These are phyloP conservation scores for Ginglymostoma cirratum DNA, from an alignment of 2,113 vertebrate species.

Conservation along the genomic window DNA sequence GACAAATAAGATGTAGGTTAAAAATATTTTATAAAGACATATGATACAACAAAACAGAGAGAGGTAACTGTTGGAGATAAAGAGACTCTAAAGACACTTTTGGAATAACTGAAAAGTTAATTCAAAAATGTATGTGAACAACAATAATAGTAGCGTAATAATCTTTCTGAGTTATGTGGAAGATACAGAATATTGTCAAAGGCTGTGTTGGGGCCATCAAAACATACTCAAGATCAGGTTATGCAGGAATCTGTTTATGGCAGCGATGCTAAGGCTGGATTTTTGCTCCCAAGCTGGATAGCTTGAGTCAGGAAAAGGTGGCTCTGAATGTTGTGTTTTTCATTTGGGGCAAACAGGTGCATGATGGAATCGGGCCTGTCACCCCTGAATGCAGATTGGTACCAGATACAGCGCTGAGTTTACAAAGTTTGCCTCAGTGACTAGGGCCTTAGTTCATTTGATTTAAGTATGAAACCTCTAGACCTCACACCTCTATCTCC, in stretches of 20 bases:
- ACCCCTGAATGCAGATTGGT: too few species aligned
- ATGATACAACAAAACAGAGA: background rate
- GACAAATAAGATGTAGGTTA: background rate
- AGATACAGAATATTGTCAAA: background rate
- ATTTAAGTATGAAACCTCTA: too few species aligned
- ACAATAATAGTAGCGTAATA: background rate
- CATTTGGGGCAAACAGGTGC: too few species aligned
- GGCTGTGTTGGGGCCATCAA: background rate
- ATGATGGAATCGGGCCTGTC: too few species aligned
- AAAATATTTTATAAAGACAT: background rate
- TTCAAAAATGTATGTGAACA: background rate
- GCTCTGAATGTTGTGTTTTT: too few species aligned
- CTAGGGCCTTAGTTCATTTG: too few species aligned
- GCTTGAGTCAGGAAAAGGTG: too few species aligned
- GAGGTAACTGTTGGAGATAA: background rate
- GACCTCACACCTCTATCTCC: too few species aligned
- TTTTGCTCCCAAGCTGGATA: background rate
- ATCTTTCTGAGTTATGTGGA: background rate
- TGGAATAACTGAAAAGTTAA: background rate
- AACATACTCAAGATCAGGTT: background rate
- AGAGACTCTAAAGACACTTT: background rate
- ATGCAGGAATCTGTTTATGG: background rate
- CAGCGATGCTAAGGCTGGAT: background rate
- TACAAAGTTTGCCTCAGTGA: too few species aligned
- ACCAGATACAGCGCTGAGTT: too few species aligned